phyloP scores from a whole-genome alignment of 2,113 vertebrate species.

The Callopanchax toddi region DNA sequence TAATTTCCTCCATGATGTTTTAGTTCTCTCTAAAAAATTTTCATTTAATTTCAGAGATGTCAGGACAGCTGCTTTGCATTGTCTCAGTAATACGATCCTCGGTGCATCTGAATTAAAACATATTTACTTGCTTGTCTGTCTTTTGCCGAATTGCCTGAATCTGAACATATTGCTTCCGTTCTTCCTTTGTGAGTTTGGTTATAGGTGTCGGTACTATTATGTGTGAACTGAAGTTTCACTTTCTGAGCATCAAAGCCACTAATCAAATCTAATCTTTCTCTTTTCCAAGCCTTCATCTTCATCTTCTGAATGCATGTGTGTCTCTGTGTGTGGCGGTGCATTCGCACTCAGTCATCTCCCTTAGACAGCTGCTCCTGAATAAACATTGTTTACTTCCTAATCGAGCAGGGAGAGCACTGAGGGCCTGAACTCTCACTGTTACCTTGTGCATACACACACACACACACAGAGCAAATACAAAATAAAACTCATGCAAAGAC shows the following conservation, averaged over 20 bases:
- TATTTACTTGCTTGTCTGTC: slow-evolving; percentile 16
- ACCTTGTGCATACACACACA: slow-evolving; percentile 19
- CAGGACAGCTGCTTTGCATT: not conserved
- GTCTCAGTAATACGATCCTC: slow-evolving; percentile 31
- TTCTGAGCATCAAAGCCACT: slow-evolving; percentile 32
- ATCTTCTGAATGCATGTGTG: slow-evolving; percentile 2
- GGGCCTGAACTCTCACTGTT: slow-evolving; percentile 62
- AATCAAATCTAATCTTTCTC: slow-evolving; percentile 45
- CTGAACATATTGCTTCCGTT: slow-evolving; percentile 28
- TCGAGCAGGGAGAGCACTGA: slow-evolving; percentile 67
- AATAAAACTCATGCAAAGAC: slow-evolving; percentile 1
- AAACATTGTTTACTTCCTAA: slow-evolving; percentile 82
- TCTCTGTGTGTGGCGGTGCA: slow-evolving; percentile 17
- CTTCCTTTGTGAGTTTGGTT: slow-evolving; percentile 8
- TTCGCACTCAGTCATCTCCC: slow-evolving; percentile 39
- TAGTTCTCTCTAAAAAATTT: slow-evolving; percentile 38
- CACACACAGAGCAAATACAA: slow-evolving; percentile 4
- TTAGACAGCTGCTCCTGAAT: slow-evolving; percentile 81
- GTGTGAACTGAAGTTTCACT: slow-evolving; percentile 22
- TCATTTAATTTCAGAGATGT: slow-evolving; percentile 26
- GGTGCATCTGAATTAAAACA: slow-evolving; percentile 14
- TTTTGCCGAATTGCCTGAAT: slow-evolving; percentile 13
- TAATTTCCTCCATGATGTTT: slow-evolving; percentile 20
- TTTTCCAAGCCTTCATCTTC: slow-evolving; percentile 38
- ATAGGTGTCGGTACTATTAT: slow-evolving; percentile 11